Percentiles rank a stretch among this genome's conserved stretches.
Evolutionary conservation across 2,113 vertebrate genomes (phyloP).

Genomic region (Sebastes schlegelii): DNA sequence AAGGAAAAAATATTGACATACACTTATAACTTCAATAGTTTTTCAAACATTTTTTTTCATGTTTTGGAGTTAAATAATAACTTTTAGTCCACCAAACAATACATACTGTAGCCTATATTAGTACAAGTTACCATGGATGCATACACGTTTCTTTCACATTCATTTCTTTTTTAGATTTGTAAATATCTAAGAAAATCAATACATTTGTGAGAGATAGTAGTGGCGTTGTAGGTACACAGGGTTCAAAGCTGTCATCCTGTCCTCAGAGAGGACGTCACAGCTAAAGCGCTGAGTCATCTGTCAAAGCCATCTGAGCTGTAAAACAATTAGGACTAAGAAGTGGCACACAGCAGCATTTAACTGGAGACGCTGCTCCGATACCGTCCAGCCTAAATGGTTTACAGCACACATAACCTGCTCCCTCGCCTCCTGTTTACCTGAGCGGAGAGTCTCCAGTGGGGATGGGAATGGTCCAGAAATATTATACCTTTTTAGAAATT

Average conservation of each 20-base stretch:
- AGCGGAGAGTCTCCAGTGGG: neutral
- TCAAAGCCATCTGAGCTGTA: constrained; percentile 65
- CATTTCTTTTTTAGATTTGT: neutral
- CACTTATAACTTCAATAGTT: neutral
- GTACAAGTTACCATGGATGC: neutral
- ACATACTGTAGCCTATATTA: neutral
- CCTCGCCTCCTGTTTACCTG: constrained; percentile 7
- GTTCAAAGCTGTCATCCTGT: constrained; percentile 36
- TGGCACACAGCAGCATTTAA: constrained; percentile 49
- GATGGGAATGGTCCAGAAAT: neutral
- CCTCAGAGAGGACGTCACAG: constrained; percentile 50
- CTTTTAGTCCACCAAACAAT: neutral
- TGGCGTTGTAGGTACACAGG: constrained; percentile 4
- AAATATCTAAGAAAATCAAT: neutral
- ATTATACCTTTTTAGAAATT: neutral
- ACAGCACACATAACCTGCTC: constrained; percentile 15
- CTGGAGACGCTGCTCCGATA: constrained; percentile 31
- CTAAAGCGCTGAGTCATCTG: constrained; percentile 71
- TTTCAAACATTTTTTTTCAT: neutral
- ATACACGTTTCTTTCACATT: neutral
- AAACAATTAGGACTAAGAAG: constrained; percentile 70
- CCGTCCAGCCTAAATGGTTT: constrained; percentile 12
- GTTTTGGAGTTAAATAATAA: neutral
- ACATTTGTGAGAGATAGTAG: neutral
- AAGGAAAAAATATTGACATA: neutral